Conservation (phyloP, 1,140 invertebrate genomes). For the Proctacanthus coquilletti region DNA sequence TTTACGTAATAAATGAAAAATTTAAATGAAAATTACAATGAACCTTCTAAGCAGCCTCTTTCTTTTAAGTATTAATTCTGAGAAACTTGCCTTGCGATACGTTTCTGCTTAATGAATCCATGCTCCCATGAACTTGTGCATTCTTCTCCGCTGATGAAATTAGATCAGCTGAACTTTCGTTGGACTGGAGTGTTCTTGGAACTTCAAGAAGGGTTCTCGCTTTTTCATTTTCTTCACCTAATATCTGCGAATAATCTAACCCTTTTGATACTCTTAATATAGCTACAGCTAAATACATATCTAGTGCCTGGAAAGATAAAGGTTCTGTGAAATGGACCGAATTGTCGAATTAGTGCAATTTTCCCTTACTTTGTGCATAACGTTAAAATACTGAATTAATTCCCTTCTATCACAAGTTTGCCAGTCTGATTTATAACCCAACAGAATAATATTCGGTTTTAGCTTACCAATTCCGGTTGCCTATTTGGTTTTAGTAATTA, state of each 20-base stretch:
- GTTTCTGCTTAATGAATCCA: conserved; percentile 26
- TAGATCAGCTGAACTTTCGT: conserved; percentile 25
- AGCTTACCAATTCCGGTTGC: conserved; percentile 78
- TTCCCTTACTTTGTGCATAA: conserved; percentile 67
- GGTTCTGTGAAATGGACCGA: background rate
- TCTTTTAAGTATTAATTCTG: background rate
- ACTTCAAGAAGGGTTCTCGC: conserved; percentile 16
- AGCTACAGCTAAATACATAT: conserved; percentile 80
- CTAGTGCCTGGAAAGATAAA: conserved; percentile 49
- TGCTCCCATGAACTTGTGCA: conserved; percentile 21
- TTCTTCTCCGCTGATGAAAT: conserved; percentile 15
- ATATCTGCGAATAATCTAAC: conserved; percentile 49
- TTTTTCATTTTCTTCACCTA: conserved; percentile 34
- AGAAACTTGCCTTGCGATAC: conserved; percentile 23
- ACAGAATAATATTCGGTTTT: conserved; percentile 72
- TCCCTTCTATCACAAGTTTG: conserved; percentile 50
- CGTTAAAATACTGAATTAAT: conserved; percentile 73
- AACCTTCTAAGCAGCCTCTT: background rate
- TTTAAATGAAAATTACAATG: background rate
- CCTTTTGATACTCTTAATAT: conserved; percentile 72
- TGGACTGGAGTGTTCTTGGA: conserved; percentile 22
- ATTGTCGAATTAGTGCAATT: conserved; percentile 3
- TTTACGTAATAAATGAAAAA: background rate
- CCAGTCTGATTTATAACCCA: conserved; percentile 91
- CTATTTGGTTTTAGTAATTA: conserved; percentile 12